Evolutionary conservation across 2,113 vertebrate genomes (phyloP).

Genomic region (Buteo buteo): DNA sequence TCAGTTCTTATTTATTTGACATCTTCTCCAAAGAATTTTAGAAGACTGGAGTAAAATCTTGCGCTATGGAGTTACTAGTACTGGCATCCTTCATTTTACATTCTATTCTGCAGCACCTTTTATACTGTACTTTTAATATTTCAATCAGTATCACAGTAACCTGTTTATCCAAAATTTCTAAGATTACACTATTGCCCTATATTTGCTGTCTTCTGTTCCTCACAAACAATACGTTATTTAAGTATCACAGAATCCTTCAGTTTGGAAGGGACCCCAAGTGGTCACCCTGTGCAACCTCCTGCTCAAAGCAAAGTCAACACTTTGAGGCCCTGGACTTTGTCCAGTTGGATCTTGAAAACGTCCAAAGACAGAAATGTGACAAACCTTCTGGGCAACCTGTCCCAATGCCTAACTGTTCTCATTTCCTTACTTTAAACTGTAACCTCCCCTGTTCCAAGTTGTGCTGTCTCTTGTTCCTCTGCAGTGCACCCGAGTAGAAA

Average conservation of each 20-base stretch:
- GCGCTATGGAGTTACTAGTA: background rate
- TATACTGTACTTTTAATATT: background rate
- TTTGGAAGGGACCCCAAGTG: background rate
- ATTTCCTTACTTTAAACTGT: background rate
- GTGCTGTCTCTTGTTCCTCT: background rate
- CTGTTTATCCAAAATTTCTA: background rate
- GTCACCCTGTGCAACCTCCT: background rate
- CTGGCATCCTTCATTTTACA: background rate
- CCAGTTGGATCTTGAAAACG: background rate
- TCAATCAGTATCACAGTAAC: background rate
- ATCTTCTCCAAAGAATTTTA: background rate
- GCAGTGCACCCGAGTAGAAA: background rate
- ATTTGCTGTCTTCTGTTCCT: background rate
- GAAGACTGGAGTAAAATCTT: background rate
- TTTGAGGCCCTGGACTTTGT: background rate
- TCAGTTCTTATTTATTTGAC: background rate
- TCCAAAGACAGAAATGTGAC: background rate
- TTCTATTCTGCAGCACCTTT: background rate
- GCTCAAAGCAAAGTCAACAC: background rate
- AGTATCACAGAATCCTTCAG: background rate
- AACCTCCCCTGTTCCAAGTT: background rate
- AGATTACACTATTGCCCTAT: background rate
- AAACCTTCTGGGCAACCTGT: background rate
- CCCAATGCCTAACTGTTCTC: background rate
- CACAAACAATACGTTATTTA: background rate